Base-by-base conservation (phyloP, 2,888 invertebrate species). In the Nomada goodeniana region DNA sequence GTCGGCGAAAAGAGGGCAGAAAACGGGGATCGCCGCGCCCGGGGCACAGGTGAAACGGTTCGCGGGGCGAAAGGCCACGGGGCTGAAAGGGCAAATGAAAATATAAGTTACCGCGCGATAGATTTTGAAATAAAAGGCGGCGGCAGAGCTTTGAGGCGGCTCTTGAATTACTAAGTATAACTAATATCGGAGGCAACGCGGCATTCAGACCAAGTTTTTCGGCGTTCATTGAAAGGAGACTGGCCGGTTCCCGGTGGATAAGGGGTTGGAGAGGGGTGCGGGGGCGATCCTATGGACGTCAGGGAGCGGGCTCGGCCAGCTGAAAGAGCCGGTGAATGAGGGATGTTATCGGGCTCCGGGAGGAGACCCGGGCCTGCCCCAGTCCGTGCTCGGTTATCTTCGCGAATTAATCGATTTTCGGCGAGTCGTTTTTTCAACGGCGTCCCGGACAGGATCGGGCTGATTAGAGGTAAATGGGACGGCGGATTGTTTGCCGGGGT, bases 131-230 rank as follows among this genome's bases (percentile, higher is more conserved):
- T 85, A 87, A 88, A 88, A 65, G 55, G 29, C 29, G 50, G 47
- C 44, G 80, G 61, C 78, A 23, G 42, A 15, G 80, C 80, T 80
- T 80, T 78, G 78, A 80, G 72, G 78, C 61, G 59, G 42, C 61
- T 90, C 91, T 91, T 92, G 92, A 93, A 93, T 93, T 93, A 36
- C 36, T 36, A 93, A 93, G 92, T 92, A 93, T 93, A 92, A 92
- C 92, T 93, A 91, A 93, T 93, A 93, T 92, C 85, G 88, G 90
- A 81, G 89, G 86, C 88, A 88, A 86, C 82, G 83, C 78, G 82
- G 84, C 84, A 91, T 93, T 93, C 92, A 92, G 86, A 7, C 83
- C 63, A 89, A 92, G 91, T 90, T 93, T 73, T 92, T 92, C 92
- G 91, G 91, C 91, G 91, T 92, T 92, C 92, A 91, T 92, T 92